Evolutionary conservation across 35 echinoderm and acorn worm species (phyloP), one percentile per base, ranked within the genome.

Genomic region (Ophioderma brevispina): DNA sequence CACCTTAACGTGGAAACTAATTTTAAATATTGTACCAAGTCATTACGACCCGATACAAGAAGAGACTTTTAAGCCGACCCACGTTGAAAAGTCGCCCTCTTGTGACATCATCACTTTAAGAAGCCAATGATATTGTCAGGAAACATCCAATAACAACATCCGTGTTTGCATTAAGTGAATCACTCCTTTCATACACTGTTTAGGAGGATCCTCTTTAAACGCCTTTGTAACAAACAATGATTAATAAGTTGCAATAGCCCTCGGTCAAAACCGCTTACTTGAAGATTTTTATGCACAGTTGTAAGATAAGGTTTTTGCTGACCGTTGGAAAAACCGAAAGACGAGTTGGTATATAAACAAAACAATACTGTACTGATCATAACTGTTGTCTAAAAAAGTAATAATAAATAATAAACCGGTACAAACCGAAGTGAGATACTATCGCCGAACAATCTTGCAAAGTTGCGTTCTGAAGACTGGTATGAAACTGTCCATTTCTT

Each of bases 301-400:
- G 41, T 46, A 46, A 46, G 17, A 8, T 46, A 46, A 17, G n/a
- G n/a, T 8, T 52, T 52, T 52, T 52, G 21, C 5, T 70, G 59
- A 70, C 59, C 59, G 59, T 70, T 70, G 17, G 17, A 8, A 25
- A 25, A 8, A 70, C 59, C 59, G 59, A 70, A 70, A 70, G 59
- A 70, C 59, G 59, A 70, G 59, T 70, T 70, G 59, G 59, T 70
- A 70, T 70, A 13, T 70, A 70, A 70, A 13, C 5, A 70, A 70
- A 70, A 70, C 59, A 70, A 70, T 70, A 70, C 59, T 70, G 59
- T 70, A 70, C 59, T 70, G 59, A 70, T 25, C 59, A 70, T 70
- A n/a, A 70, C 59, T 70, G 59, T 70, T 70, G 59, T 8, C 59
- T 8, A 70, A 70, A 70, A 25, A 70, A 70, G n/a, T 70, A 70